A percentile compares a stretch with the other conserved stretches of the same genome.
These are phyloP conservation scores for Acanthopagrus latus DNA, from an alignment of 2,797 vertebrate species.

Conservation along the genomic window DNA sequence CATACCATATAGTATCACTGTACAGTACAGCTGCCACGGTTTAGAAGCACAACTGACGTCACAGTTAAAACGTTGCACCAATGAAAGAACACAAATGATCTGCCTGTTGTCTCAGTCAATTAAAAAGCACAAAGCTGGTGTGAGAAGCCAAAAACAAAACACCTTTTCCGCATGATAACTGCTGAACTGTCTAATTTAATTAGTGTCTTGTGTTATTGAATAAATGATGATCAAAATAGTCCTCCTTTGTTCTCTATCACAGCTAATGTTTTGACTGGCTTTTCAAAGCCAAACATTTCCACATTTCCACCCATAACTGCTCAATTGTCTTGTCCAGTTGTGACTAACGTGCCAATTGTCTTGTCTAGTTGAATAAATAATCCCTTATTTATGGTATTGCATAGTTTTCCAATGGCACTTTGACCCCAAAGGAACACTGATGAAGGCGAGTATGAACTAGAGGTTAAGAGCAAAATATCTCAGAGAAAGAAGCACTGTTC, in stretches of 20 bases:
- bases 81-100: not conserved
- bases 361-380: not conserved
- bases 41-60: not conserved
- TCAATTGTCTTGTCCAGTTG: not conserved
- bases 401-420: not conserved
- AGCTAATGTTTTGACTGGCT: not conserved
- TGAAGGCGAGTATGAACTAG: not conserved
- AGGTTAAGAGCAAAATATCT: not conserved
- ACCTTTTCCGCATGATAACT: not conserved
- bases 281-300: not conserved
- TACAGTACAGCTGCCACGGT: conserved; percentile 26
- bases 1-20: not conserved
- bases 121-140: not conserved
- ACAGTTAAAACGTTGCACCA: conserved; percentile 8
- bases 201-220: not conserved
- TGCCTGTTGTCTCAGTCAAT: not conserved
- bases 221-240: too few relatives aligned
- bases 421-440: not conserved
- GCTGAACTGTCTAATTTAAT: not conserved
- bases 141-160: not conserved
- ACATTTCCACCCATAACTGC: too few relatives aligned
- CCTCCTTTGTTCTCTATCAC: not conserved
- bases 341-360: not conserved
- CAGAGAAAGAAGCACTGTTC: not conserved
- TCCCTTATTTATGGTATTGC: not conserved